Evolutionary conservation across 2,888 invertebrate genomes (phyloP).

Genomic region (Habroteleia sp.): DNA sequence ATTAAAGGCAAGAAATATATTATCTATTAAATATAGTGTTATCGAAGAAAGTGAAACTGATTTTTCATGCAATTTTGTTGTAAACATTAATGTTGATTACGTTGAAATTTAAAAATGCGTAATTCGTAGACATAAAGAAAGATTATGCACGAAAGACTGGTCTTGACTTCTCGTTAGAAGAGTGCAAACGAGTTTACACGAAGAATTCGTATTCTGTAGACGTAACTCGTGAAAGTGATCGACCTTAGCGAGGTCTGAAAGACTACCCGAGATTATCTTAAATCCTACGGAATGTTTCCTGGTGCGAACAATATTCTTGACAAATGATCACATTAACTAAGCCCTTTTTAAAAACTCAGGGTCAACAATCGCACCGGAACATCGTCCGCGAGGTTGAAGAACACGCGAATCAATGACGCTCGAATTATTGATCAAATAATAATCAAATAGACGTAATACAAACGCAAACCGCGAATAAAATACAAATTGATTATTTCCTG

Average conservation of each 20-base stretch:
- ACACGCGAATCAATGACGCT: slow-evolving; percentile 14
- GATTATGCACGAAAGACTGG: slow-evolving; percentile 26
- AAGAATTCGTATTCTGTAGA: slow-evolving; percentile 64
- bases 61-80: no score
- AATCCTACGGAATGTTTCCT: slow-evolving; percentile 56
- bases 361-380: slow-evolving; percentile 10
- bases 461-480: slow-evolving; percentile 11
- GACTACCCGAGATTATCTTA: slow-evolving; percentile 55
- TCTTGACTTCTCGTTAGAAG: slow-evolving; percentile 47
- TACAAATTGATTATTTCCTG: slow-evolving; percentile 37
- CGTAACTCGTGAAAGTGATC: slow-evolving; percentile 76
- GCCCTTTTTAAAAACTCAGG: slow-evolving; percentile 22
- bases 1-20: no score
- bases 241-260: slow-evolving; percentile 71
- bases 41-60: no score
- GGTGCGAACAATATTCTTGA: slow-evolving; percentile 51
- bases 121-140: slow-evolving; percentile 36
- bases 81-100: slow-evolving; percentile 32
- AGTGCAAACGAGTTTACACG: slow-evolving; percentile 60
- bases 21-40: no score
- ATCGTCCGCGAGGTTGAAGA: not conserved
- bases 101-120: slow-evolving; percentile 26
- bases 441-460: slow-evolving; percentile 21
- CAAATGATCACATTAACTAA: slow-evolving; percentile 43
- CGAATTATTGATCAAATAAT: slow-evolving; percentile 30